phyloP scores from a whole-genome alignment of 2,113 vertebrate species.

The Oxyura jamaicensis region DNA sequence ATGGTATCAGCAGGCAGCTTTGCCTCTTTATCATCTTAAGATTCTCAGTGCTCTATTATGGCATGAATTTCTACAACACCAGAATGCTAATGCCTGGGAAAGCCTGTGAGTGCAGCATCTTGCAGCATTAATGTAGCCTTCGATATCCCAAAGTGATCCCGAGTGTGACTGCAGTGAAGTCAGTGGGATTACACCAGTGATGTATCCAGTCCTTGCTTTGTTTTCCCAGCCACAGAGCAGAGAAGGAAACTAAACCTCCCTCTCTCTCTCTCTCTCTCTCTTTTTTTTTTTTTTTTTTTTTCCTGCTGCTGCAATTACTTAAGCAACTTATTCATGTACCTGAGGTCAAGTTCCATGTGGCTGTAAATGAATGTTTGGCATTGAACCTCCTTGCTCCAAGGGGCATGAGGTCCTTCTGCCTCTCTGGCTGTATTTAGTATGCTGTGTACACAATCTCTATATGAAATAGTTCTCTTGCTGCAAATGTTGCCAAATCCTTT shows the following conservation, averaged over 20 bases:
- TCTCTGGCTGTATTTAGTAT: background rate
- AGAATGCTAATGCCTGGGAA: constrained; percentile 23
- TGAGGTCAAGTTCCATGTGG: background rate
- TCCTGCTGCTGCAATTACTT: background rate
- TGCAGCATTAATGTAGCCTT: background rate
- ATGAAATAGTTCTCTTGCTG: background rate
- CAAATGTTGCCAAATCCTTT: background rate
- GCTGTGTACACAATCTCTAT: background rate
- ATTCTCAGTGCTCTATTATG: background rate
- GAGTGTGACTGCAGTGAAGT: background rate
- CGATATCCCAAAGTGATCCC: constrained; percentile 1
- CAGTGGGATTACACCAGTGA: background rate
- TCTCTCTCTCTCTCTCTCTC: background rate
- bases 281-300: background rate
- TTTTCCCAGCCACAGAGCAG: background rate
- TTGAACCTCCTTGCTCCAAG: background rate
- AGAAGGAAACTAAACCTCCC: background rate
- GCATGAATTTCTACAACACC: background rate
- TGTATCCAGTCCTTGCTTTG: background rate
- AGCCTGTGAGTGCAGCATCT: background rate
- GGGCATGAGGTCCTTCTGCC: background rate
- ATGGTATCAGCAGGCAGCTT: constrained; percentile 36
- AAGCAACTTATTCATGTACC: background rate
- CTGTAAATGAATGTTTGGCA: background rate
- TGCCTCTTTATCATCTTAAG: constrained; percentile 17